These are phyloP conservation scores for Chaetodon auriga DNA, from an alignment of 2,113 vertebrate genomes.

Conservation along the genomic window DNA sequence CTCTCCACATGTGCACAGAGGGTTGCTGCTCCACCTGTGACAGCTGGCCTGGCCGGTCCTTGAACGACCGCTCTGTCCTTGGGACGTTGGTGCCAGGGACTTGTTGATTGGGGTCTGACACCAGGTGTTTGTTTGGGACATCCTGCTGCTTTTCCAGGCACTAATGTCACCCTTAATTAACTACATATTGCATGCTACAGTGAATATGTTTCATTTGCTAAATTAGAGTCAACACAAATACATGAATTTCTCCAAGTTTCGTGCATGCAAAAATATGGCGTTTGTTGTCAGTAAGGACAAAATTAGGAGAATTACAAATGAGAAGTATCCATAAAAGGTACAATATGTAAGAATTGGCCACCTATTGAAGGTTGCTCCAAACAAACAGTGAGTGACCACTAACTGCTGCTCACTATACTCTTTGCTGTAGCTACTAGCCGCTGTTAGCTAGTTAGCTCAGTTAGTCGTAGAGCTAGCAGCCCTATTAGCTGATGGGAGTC, in stretches of 20 bases:
- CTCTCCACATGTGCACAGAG: conserved; percentile 39
- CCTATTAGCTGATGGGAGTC: too few relatives aligned
- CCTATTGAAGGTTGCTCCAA: too few relatives aligned
- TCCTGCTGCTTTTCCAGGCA: conserved; percentile 54
- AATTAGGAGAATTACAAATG: background rate
- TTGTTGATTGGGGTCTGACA: conserved; percentile 60
- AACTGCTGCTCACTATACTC: too few relatives aligned
- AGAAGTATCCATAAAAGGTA: background rate
- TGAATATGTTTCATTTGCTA: conserved; percentile 23
- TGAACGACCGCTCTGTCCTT: conserved; percentile 69
- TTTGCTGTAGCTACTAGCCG: too few relatives aligned
- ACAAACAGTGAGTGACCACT: too few relatives aligned
- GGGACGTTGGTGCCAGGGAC: conserved; percentile 57
- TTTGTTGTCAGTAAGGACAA: background rate
- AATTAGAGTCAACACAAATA: conserved; percentile 11
- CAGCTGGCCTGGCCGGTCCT: conserved; percentile 47
- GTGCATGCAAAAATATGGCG: too few relatives aligned
- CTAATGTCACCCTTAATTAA: conserved; percentile 59
- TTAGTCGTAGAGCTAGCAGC: too few relatives aligned
- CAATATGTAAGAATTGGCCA: too few relatives aligned
- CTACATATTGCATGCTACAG: conserved; percentile 30
- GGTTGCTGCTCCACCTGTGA: conserved; percentile 47
- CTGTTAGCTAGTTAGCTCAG: too few relatives aligned
- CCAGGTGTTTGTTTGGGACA: conserved; percentile 64
- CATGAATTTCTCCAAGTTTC: background rate